A percentile compares a stretch with the other conserved stretches of the same genome.
These are phyloP conservation scores for Agapornis roseicollis DNA, from an alignment of 2,113 vertebrate genomes.

Conservation along the genomic window DNA sequence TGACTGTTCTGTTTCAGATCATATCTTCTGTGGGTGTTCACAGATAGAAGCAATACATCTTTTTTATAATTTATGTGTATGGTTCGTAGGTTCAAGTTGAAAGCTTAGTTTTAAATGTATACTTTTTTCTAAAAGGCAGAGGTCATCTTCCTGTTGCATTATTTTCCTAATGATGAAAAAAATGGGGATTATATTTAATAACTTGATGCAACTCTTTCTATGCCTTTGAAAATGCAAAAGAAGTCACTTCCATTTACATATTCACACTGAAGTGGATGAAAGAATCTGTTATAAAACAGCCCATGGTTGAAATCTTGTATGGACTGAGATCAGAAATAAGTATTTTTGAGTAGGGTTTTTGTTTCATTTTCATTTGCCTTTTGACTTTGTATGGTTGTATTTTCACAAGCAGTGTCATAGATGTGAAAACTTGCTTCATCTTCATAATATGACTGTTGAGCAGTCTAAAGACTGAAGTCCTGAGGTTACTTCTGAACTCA, in stretches of 20 bases:
- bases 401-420: neutral
- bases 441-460: neutral
- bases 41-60: neutral
- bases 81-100: neutral
- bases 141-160: neutral
- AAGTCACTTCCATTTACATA: neutral
- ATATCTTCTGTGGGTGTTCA: neutral
- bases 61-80: neutral
- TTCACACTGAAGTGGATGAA: neutral
- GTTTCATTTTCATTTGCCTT: neutral
- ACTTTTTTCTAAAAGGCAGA: neutral
- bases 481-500: neutral
- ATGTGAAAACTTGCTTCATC: neutral
- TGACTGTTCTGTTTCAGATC: neutral
- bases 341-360: neutral
- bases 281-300: neutral
- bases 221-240: neutral
- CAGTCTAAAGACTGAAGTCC: neutral
- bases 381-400: neutral
- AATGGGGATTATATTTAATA: neutral
- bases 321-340: neutral
- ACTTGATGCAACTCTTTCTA: neutral
- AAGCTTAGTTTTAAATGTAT: neutral
- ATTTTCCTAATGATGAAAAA: slow-evolving; percentile 1
- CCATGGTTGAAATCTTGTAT: neutral